These are phyloP conservation scores for Antechinus stuartii DNA, from an alignment of 2,113 vertebrate species.

Conservation along the genomic window DNA sequence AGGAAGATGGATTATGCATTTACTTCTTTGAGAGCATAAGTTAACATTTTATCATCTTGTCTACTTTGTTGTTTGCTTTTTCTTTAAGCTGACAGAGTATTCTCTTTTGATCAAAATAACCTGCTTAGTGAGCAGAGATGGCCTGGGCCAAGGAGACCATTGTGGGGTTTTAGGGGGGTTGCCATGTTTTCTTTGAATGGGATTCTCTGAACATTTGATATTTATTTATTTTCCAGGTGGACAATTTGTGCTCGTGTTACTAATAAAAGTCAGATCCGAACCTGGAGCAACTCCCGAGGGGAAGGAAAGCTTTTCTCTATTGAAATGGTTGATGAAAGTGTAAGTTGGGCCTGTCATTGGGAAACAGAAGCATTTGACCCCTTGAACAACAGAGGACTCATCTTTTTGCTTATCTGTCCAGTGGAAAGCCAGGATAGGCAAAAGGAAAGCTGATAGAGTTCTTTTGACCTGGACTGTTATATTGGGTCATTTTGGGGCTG, in stretches of 20 bases:
- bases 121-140: neutral
- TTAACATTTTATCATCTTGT: constrained; percentile 72
- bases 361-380: constrained; percentile 34
- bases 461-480: neutral
- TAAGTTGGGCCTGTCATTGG: constrained; percentile 83
- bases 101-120: constrained; percentile 78
- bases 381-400: constrained; percentile 58
- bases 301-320: constrained; percentile 98
- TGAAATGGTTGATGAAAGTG: constrained; percentile 97
- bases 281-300: constrained; percentile 98
- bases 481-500: neutral
- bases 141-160: constrained; percentile 33
- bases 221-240: constrained; percentile 88
- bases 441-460: constrained; percentile 45
- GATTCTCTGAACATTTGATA: neutral
- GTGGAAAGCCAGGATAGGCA: neutral
- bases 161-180: neutral
- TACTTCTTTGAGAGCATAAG: constrained; percentile 78
- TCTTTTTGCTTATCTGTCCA: neutral
- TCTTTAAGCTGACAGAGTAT: constrained; percentile 71
- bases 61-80: constrained; percentile 79
- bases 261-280: constrained; percentile 95
- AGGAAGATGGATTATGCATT: constrained; percentile 72
- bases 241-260: constrained; percentile 95
- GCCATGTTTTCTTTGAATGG: constrained; percentile 37